A percentile compares a stretch with the other conserved stretches of the same genome.
Conservation (phyloP, 2,888 invertebrate genomes). For the Baccha elongata region DNA sequence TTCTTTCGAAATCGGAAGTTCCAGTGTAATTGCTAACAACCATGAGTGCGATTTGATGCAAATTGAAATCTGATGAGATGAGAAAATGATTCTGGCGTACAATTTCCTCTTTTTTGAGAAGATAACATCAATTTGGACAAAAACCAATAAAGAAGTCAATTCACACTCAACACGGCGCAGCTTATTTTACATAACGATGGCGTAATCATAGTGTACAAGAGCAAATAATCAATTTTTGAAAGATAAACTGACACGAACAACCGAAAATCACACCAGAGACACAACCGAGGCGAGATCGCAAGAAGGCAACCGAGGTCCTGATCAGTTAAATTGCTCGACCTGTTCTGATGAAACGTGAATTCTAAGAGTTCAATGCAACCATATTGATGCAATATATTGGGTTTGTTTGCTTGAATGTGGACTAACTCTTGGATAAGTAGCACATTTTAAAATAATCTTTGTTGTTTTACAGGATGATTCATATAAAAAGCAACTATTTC, state of each 20-base stretch:
- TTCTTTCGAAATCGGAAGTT: conserved; percentile 60
- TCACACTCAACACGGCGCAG: conserved; percentile 39
- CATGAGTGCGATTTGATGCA: neutral
- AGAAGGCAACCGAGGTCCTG: conserved; percentile 52
- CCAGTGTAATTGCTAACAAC: conserved; percentile 53
- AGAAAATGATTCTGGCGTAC: conserved; percentile 15
- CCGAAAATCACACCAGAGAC: conserved; percentile 12
- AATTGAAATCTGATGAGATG: conserved; percentile 9
- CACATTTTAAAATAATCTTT: conserved; percentile 40
- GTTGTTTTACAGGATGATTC: too few species aligned
- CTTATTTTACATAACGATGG: conserved; percentile 40
- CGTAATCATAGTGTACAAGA: conserved; percentile 65
- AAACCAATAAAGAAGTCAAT: conserved; percentile 73
- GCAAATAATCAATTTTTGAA: conserved; percentile 69
- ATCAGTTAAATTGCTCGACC: conserved; percentile 72
- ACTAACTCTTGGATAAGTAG: neutral
- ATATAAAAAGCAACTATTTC: too few species aligned
- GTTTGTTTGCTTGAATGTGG: conserved; percentile 12
- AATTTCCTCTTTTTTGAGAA: neutral
- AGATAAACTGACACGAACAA: conserved; percentile 58
- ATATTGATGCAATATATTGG: conserved; percentile 18
- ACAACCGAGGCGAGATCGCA: neutral
- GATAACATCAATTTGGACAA: conserved; percentile 37
- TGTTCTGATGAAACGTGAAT: conserved; percentile 61
- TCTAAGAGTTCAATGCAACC: conserved; percentile 26